Evolutionary conservation across 2,888 invertebrate species (phyloP).

Genomic region (Sphaerophoria taeniata): DNA sequence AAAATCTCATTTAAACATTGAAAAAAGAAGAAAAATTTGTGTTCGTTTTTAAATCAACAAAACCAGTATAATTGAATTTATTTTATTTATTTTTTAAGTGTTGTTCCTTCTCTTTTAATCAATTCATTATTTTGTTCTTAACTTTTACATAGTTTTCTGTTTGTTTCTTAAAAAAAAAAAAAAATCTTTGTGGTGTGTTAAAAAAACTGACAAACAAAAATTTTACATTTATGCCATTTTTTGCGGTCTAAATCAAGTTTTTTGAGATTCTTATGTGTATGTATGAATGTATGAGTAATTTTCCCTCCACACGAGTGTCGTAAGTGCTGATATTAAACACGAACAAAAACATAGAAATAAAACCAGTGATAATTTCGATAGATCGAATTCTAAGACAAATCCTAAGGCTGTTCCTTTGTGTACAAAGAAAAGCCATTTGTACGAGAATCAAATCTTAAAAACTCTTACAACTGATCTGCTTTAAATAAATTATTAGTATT

Average conservation of each 20-base stretch:
- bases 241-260: conserved; percentile 60
- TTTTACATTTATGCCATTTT: conserved; percentile 66
- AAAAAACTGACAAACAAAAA: conserved; percentile 46
- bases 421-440: conserved; percentile 39
- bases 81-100: conserved; percentile 67
- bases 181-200: conserved; percentile 48
- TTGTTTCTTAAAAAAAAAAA: conserved; percentile 19
- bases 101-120: conserved; percentile 41
- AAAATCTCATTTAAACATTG: conserved; percentile 60
- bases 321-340: conserved; percentile 58
- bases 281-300: conserved; percentile 43
- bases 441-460: conserved; percentile 15
- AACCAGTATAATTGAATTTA: conserved; percentile 69
- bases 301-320: conserved; percentile 70
- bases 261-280: conserved; percentile 49
- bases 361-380: conserved; percentile 40
- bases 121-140: conserved; percentile 47
- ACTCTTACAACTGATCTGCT: conserved; percentile 27
- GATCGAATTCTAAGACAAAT: conserved; percentile 36
- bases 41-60: conserved; percentile 68
- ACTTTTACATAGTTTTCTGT: conserved; percentile 45
- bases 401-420: conserved; percentile 37
- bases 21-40: conserved; percentile 60
- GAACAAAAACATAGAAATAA: conserved; percentile 21
- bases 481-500: conserved; percentile 22